Base-by-base conservation (phyloP, 2,888 invertebrate genomes). In the Drosophila prolongata region DNA sequence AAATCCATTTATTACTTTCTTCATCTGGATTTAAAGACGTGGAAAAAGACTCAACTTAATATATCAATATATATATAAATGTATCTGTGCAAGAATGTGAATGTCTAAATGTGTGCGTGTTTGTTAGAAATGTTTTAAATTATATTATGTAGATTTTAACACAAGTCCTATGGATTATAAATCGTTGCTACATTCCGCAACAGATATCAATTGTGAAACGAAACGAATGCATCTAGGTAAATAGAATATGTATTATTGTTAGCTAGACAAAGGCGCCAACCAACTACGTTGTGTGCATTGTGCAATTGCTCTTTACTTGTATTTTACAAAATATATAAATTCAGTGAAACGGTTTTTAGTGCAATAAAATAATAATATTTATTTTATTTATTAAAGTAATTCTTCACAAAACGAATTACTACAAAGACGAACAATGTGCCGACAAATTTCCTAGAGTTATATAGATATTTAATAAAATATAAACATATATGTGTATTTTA, bases 201-300 rank as follows among this genome's bases (percentile, higher is more conserved):
- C 14, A 47, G 55, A 83, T 77, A 87, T 83, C 81, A 79, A 77
- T 68, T 71, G 53, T 62, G 53, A 49, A 74, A 56, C 71, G 71
- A 67, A 65, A 52, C 69, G 60, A 62, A 62, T 58, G 53, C 64
- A 75, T 75, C 60, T 73, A 71, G 56, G 43, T 57, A 57, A 44
- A 43, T 78, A 80, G 54, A 54, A 27, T 67, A 87, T 73, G 78
- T 87, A 80, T 89, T 86, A 66, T 82, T 56, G 40, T 87, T 90
- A 85, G 75, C 70, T 89, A 89, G 90, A 79, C 69, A 83, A 89
- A 89, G 86, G 44, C 77, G 76, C 77, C 82, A 80, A 75, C 43
- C 59, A 78, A 79, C 61, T 49, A 61, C 52, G 54, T 54, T 61
- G 61, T 54, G 54, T 70, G 68, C 47, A 79, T 70, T 79, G 79